A percentile compares a stretch with the other conserved stretches of the same genome.
phyloP scores from a whole-genome alignment of 2,797 vertebrate genomes.

The Oreortyx pictus region DNA sequence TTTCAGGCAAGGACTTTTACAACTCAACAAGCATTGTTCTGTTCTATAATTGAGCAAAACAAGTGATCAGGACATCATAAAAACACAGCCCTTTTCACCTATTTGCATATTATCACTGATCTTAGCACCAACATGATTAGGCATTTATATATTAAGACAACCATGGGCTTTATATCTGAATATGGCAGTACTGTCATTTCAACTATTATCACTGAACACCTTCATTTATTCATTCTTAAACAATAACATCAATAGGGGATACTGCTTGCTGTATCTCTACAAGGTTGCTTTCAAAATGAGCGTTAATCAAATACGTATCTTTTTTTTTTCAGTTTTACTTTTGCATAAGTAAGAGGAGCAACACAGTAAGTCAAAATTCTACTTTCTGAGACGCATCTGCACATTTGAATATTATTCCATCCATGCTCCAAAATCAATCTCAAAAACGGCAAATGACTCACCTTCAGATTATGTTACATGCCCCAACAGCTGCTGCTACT shows the following conservation, averaged over 20 bases:
- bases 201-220: neutral
- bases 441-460: neutral
- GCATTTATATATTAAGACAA: neutral
- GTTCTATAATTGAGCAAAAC: neutral
- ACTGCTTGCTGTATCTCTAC: neutral
- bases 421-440: neutral
- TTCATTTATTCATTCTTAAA: neutral
- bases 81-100: neutral
- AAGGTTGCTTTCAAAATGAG: neutral
- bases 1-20: neutral
- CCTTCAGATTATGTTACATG: neutral
- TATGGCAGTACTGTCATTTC: rapidly evolving
- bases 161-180: neutral
- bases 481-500: neutral
- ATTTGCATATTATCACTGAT: neutral
- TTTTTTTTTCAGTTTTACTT: neutral
- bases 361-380: neutral
- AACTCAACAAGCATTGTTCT: neutral
- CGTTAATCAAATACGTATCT: neutral
- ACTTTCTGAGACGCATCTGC: neutral
- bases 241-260: neutral
- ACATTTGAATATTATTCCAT: neutral
- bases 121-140: neutral
- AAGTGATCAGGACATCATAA: neutral
- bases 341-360: neutral